phyloP scores from a whole-genome alignment of 2,113 vertebrate species.

The Lichenostomus cassidix region DNA sequence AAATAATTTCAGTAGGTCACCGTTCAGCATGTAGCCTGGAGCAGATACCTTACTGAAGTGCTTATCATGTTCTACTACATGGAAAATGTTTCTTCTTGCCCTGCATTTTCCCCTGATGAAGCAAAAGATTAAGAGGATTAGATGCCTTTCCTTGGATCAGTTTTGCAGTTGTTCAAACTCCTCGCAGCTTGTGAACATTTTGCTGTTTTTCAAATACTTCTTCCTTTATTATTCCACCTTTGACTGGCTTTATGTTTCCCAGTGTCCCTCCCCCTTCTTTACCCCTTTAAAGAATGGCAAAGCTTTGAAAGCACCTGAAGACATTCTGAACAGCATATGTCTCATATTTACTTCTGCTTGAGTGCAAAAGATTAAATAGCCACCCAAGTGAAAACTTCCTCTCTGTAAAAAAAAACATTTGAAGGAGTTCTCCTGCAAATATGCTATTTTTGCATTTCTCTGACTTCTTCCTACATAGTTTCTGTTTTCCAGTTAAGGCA shows the following conservation, averaged over 20 bases:
- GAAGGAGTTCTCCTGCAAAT: background rate
- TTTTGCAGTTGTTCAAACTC: background rate
- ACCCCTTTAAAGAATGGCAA: background rate
- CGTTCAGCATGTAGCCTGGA: slow-evolving; percentile 13
- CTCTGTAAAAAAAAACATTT: background rate
- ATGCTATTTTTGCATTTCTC: background rate
- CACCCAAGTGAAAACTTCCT: background rate
- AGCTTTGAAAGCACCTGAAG: background rate
- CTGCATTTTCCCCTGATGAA: slow-evolving; percentile 28
- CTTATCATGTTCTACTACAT: background rate
- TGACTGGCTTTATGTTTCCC: background rate
- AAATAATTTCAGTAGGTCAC: slow-evolving; percentile 64
- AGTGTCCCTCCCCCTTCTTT: background rate
- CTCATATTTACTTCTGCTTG: background rate
- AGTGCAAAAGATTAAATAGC: background rate
- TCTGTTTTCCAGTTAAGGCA: background rate
- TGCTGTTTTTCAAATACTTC: background rate
- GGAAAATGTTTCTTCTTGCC: slow-evolving; percentile 18
- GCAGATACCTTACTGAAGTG: background rate
- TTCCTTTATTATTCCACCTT: background rate
- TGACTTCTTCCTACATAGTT: background rate
- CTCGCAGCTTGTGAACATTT: background rate
- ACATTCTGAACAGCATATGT: background rate
- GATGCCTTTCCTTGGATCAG: background rate
- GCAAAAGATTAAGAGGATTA: slow-evolving; percentile 58